Base-by-base conservation (phyloP, 2,888 invertebrate species). In the Nasonia oneida region DNA sequence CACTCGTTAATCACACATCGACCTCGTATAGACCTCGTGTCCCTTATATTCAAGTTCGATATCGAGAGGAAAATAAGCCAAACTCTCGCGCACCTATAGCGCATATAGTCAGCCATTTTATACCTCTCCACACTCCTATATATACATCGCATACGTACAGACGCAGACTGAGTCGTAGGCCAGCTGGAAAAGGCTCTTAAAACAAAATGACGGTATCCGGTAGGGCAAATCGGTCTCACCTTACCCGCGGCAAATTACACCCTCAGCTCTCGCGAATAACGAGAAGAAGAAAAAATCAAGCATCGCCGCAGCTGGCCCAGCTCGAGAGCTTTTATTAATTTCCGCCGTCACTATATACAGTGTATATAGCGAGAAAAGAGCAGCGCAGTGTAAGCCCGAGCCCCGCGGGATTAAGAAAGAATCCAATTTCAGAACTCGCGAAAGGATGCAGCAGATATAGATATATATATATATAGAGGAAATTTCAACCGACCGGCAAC, bases 381-480 rank as follows among this genome's bases (percentile, higher is more conserved):
- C n/a, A 64, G 39, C 67, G 37, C 37, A 33, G 57, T 39, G 61
- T 83, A 74, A 79, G 64, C 82, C 57, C 57, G 5, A n/a, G 57
- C 18, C 57, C 74, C 29, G 42, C 29, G 42, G 83, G 83, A 75
- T 83, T 83, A 86, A 80, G 83, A 80, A n/a, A 64, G 86, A 79
- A 75, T 86, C 86, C 76, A 83, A 86, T 86, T 83, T 86, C 86
- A 83, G 82, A 74, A 82, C 73, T 64, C 53, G 61, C 70, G 42
- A 29, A 57, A 77, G 76, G 67, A 67, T 67, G 67, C 33, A 29
- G 29, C 12, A 8, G 29, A 6, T 12, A n/a, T 12, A 64, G 3
- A 64, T 57, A n/a, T 61, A 23, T n/a, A 23, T n/a, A 61, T 61
- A 61, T 8, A 33, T 12, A 67, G 14, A 33, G 33, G 67, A 64